Conservation (phyloP, 1,140 invertebrate genomes). For the Hetaerina americana region DNA sequence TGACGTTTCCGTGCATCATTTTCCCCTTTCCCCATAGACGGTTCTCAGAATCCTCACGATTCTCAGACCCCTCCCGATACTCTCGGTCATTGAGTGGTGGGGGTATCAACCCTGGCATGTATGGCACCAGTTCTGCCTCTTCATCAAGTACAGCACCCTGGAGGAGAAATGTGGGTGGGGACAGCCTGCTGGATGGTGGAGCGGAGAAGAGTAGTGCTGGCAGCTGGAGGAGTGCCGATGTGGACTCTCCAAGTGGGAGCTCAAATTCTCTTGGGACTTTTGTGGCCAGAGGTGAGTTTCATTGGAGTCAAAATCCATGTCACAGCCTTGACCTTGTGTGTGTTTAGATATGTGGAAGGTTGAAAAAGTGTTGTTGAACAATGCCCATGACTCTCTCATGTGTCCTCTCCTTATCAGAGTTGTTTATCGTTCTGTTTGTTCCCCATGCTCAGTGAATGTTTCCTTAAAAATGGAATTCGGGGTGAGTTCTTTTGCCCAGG, state of each 20-base stretch:
- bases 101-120: neutral
- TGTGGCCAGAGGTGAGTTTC: neutral
- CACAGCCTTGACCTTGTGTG: neutral
- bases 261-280: neutral
- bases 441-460: no score
- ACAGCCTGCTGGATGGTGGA: neutral
- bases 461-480: no score
- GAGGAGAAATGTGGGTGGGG: neutral
- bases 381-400: neutral
- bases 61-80: neutral
- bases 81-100: neutral
- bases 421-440: no score
- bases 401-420: neutral
- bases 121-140: neutral
- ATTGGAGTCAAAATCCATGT: no score
- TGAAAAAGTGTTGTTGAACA: neutral
- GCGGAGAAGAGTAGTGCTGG: neutral
- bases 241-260: neutral
- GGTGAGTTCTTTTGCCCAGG: no score
- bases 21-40: no score
- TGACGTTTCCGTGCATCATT: no score
- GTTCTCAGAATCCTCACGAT: neutral
- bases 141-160: neutral
- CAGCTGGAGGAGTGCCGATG: neutral
- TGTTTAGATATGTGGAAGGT: neutral